A percentile compares a stretch with the other conserved stretches of the same genome.
These are phyloP conservation scores for Gallinago jamesoni DNA, from an alignment of 2,113 vertebrate species.

Conservation along the genomic window DNA sequence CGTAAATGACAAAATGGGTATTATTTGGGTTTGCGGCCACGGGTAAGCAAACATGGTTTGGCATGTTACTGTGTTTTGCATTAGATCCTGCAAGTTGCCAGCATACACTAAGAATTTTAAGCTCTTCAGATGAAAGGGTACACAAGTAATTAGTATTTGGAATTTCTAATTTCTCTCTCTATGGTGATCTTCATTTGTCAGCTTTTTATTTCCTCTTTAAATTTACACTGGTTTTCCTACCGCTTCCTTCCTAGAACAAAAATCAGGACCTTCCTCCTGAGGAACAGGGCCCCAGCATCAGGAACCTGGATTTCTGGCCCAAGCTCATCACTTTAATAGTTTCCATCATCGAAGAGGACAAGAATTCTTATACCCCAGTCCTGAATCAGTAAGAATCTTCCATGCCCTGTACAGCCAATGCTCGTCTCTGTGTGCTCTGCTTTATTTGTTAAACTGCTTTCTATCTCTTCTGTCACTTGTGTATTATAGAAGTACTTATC, in stretches of 20 bases:
- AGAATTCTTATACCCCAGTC: conserved; percentile 93
- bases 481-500: conserved; percentile 63
- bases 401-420: neutral
- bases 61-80: neutral
- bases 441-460: conserved; percentile 44
- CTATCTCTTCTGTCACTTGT: conserved; percentile 64
- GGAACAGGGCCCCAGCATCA: conserved; percentile 94
- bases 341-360: conserved; percentile 97
- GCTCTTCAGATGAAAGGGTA: neutral
- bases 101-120: neutral
- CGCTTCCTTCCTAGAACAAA: conserved; percentile 71
- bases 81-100: neutral
- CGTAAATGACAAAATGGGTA: neutral
- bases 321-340: conserved; percentile 98
- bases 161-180: neutral
- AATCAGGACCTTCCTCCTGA: conserved; percentile 89
- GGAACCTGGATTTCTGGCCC: conserved; percentile 98
- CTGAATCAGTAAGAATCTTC: conserved; percentile 91
- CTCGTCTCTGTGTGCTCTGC: neutral
- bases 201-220: neutral
- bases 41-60: neutral
- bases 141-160: neutral
- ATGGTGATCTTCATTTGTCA: neutral
- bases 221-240: neutral
- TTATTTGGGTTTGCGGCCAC: neutral